Conservation (phyloP, 1,140 invertebrate species). For the Rhizoglyphus robini region DNA sequence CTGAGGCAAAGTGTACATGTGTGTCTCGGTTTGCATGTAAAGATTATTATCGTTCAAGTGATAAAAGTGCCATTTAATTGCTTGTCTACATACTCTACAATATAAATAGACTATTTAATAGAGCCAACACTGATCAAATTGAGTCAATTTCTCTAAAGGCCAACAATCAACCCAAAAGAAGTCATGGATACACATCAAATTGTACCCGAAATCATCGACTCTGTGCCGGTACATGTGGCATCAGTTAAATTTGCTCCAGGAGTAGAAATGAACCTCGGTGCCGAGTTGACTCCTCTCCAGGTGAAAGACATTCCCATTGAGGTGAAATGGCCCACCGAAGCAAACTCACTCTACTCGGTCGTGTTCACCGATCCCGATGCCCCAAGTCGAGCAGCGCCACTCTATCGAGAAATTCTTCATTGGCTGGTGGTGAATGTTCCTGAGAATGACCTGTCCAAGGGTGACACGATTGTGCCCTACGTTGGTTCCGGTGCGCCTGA, state of each 20-base stretch:
- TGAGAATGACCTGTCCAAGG: constrained; percentile 29
- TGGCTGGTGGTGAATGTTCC: constrained; percentile 35
- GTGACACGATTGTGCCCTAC: constrained; percentile 30
- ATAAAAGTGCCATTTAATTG: too few relatives aligned
- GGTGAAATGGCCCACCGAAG: constrained; percentile 32
- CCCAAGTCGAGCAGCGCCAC: constrained; percentile 29
- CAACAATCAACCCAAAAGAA: background rate
- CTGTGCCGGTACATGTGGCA: background rate
- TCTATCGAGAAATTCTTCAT: constrained; percentile 27
- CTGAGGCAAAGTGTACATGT: too few relatives aligned
- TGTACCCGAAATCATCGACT: background rate
- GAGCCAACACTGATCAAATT: too few relatives aligned
- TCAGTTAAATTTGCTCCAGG: background rate
- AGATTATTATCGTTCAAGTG: too few relatives aligned
- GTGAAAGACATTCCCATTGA: constrained; percentile 40
- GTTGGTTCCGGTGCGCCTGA: constrained; percentile 32
- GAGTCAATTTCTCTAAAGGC: background rate
- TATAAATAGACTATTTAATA: too few relatives aligned
- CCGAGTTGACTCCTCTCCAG: constrained; percentile 44
- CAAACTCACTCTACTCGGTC: constrained; percentile 48
- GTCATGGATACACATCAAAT: background rate
- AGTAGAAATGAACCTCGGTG: constrained; percentile 42
- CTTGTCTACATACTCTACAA: too few relatives aligned
- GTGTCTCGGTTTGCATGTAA: too few relatives aligned
- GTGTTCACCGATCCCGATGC: constrained; percentile 48